Evolutionary conservation across 2,113 vertebrate genomes (phyloP).

Genomic region (Tympanuchus pallidicinctus): DNA sequence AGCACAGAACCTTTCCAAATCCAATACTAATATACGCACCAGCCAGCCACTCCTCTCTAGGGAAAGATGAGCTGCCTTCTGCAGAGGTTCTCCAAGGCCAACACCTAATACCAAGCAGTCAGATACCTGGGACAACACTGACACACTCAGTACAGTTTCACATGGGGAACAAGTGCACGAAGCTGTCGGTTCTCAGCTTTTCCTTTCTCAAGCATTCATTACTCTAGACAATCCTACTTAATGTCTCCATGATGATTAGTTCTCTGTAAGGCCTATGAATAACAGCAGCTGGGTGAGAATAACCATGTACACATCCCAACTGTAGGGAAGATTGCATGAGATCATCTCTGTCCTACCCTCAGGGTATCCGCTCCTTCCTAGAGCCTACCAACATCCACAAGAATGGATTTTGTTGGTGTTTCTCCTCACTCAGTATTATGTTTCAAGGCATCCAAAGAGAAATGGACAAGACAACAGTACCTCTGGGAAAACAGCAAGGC

Average conservation of each 20-base stretch:
- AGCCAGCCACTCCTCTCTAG: background rate
- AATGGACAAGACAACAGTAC: rapidly evolving
- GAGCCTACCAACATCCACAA: background rate
- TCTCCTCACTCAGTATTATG: background rate
- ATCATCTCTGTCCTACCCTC: rapidly evolving
- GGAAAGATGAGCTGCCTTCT: background rate
- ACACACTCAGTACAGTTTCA: rapidly evolving
- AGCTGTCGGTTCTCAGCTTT: background rate
- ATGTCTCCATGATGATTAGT: rapidly evolving
- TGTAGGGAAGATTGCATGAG: rapidly evolving
- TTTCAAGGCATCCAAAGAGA: background rate
- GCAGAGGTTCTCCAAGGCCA: background rate
- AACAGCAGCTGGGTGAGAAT: rapidly evolving
- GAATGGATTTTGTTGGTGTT: rapidly evolving
- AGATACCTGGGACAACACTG: rapidly evolving
- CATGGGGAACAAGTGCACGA: rapidly evolving
- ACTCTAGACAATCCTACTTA: rapidly evolving
- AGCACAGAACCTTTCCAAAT: background rate
- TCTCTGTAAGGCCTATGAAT: background rate
- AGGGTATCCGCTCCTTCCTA: background rate
- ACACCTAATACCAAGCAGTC: rapidly evolving
- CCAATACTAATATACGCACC: background rate
- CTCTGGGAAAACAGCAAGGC: rapidly evolving
- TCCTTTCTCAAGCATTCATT: background rate
- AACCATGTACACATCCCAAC: background rate